phyloP scores from a whole-genome alignment of 1,140 invertebrate genomes.

The Campoletis sonorensis region DNA sequence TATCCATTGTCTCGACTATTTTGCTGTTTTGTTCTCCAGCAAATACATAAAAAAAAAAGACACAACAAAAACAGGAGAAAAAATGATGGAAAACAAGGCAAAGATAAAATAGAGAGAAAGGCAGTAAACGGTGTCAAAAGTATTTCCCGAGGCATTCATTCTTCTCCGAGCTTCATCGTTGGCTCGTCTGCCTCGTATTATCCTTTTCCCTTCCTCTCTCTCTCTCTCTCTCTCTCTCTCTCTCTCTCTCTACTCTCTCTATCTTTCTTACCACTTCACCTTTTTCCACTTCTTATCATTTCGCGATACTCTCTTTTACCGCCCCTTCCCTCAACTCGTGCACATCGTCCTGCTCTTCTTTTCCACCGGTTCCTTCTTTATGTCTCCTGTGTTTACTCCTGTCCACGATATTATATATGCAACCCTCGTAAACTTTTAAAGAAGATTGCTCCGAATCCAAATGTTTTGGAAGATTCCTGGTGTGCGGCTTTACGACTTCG shows the following conservation, averaged over 20 bases:
- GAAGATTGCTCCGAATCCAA: conserved; percentile 53
- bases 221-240: neutral
- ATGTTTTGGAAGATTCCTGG: conserved; percentile 42
- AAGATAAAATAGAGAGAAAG: conserved; percentile 11
- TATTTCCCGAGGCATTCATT: conserved; percentile 57
- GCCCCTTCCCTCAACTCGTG: conserved; percentile 50
- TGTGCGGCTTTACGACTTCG: conserved; percentile 47
- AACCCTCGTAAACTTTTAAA: conserved; percentile 52
- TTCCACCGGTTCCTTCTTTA: neutral
- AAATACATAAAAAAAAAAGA: conserved; percentile 38
- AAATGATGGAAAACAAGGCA: neutral
- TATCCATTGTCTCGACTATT: conserved; percentile 57
- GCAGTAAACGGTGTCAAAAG: conserved; percentile 59
- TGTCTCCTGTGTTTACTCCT: conserved; percentile 29
- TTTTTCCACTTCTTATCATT: conserved; percentile 46
- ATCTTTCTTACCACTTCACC: neutral
- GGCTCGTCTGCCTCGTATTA: neutral
- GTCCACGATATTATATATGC: conserved; percentile 38
- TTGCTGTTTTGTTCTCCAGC: conserved; percentile 53
- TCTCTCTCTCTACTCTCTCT: neutral
- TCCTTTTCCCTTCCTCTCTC: neutral
- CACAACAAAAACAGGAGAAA: neutral
- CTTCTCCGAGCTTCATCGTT: neutral
- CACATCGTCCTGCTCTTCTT: conserved; percentile 34
- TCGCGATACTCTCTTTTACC: conserved; percentile 49